Evolutionary conservation across 1,140 invertebrate species (phyloP), one percentile per base, ranked within the genome.

Genomic region (Plodia interpunctella): DNA sequence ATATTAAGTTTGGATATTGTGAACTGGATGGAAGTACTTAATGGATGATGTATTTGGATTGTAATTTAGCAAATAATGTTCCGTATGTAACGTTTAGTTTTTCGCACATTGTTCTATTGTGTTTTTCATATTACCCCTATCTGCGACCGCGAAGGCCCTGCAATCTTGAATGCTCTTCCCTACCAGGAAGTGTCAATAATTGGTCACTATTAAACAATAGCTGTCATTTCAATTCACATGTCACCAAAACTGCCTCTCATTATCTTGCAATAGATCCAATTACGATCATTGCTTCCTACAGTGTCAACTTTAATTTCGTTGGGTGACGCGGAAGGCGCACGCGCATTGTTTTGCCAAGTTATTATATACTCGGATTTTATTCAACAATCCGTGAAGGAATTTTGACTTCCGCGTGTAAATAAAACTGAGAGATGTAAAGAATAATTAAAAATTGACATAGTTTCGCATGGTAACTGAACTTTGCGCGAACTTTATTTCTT

Each of bases 351-450:
- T 44, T 15, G 38, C 13, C 13, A 44, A 2, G 10, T 44, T 44
- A 44, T 44, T 15, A 44, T 32, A 32, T 9, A 32, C 30, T 32
- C 30, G 6, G 6, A 32, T 44, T 44, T 44, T 17, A 44, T 44
- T 44, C 38, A 44, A 44, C 38, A 44, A 44, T 44, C 38, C 38
- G 38, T 44, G 38, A 44, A 15, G 13, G 38, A 44, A 15, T 44
- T 35, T 44, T 44, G 38, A 44, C 38, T 44, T 44, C 38, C 38
- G 38, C 10, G 38, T 44, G n/a, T 44, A 44, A 15, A 44, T 17
- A 44, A 44, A 10, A n/a, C 38, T 35, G 9, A 11, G 9, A 44
- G 15, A 44, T 15, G 0, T 1, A 44, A 44, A 44, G 4, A 44
- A 38, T 9, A 44, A 44, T 32, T 32, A 32, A 32, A 32, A 32